Evolutionary conservation across 2,797 vertebrate genomes (phyloP).

Genomic region (Dromococcyx pavoninus): DNA sequence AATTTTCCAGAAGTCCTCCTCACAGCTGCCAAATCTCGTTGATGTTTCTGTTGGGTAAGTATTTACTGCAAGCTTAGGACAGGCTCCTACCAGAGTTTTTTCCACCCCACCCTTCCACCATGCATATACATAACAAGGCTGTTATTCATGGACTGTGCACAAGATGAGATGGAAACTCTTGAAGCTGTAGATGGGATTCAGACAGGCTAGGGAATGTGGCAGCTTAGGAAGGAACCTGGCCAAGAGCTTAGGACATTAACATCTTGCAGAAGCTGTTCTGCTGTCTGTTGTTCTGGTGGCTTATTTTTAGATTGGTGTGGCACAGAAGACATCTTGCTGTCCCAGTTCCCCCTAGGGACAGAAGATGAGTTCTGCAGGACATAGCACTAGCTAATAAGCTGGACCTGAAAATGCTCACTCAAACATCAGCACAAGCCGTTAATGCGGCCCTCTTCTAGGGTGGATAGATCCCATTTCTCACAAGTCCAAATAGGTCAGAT

Average conservation of each 20-base stretch:
- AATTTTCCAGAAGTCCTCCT: constrained; percentile 56
- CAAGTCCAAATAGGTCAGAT: background rate
- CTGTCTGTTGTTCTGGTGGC: constrained; percentile 2
- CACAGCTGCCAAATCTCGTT: constrained; percentile 48
- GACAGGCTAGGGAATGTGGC: constrained; percentile 19
- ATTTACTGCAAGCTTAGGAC: constrained; percentile 57
- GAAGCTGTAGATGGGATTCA: constrained; percentile 47
- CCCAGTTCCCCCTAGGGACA: background rate
- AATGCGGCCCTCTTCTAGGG: background rate
- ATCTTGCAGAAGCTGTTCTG: constrained; percentile 21
- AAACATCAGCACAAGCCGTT: background rate
- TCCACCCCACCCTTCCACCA: constrained; percentile 56
- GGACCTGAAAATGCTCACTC: background rate
- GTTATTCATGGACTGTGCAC: constrained; percentile 42
- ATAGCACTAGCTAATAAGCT: background rate
- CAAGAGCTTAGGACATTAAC: constrained; percentile 5
- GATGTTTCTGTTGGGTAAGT: constrained; percentile 51
- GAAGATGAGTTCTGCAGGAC: background rate
- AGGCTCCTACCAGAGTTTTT: constrained; percentile 62
- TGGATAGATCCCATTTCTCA: background rate
- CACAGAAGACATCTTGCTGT: background rate
- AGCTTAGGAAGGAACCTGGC: constrained; percentile 1
- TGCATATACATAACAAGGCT: constrained; percentile 53
- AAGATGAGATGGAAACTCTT: constrained; percentile 51
- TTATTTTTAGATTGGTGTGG: constrained; percentile 51